Percentiles rank a stretch among this genome's conserved stretches.
These are phyloP conservation scores for Mythimna pallens DNA, from an alignment of 2,888 invertebrate species.

Conservation along the genomic window DNA sequence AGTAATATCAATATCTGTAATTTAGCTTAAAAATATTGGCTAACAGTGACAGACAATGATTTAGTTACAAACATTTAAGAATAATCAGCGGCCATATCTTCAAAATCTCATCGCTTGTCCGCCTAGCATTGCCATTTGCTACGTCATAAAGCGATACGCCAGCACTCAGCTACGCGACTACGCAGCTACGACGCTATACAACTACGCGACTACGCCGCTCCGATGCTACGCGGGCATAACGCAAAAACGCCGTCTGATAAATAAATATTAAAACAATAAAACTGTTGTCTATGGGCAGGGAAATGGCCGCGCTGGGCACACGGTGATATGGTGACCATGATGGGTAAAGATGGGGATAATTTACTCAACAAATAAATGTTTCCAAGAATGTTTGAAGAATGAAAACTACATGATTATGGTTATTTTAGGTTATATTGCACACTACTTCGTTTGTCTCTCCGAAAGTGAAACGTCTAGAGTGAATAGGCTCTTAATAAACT, in stretches of 20 bases:
- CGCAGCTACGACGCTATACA: constrained; percentile 37
- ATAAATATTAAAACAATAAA: constrained; percentile 91
- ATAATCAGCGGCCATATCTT: constrained; percentile 19
- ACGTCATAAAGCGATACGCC: constrained; percentile 74
- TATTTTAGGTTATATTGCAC: too few relatives aligned
- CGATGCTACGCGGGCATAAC: constrained; percentile 70
- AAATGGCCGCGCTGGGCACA: constrained; percentile 86
- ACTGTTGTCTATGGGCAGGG: constrained; percentile 89
- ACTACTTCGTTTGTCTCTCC: too few relatives aligned
- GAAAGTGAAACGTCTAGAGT: too few relatives aligned
- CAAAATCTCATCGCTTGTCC: constrained; percentile 34
- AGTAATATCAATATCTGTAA: not conserved
- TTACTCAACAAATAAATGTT: not conserved
- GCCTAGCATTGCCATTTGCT: constrained; percentile 76
- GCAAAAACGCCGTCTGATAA: constrained; percentile 86
- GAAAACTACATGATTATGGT: not conserved
- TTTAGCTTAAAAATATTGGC: not conserved
- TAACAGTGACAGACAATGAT: too few relatives aligned
- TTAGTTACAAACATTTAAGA: not conserved
- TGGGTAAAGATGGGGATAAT: not conserved
- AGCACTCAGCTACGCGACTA: constrained; percentile 37
- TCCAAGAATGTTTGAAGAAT: too few relatives aligned
- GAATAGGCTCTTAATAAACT: too few relatives aligned
- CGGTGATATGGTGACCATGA: constrained; percentile 77
- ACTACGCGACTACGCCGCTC: constrained; percentile 34